These are phyloP conservation scores for Leptocoma aspasia DNA, from an alignment of 2,113 vertebrate species.

Conservation along the genomic window DNA sequence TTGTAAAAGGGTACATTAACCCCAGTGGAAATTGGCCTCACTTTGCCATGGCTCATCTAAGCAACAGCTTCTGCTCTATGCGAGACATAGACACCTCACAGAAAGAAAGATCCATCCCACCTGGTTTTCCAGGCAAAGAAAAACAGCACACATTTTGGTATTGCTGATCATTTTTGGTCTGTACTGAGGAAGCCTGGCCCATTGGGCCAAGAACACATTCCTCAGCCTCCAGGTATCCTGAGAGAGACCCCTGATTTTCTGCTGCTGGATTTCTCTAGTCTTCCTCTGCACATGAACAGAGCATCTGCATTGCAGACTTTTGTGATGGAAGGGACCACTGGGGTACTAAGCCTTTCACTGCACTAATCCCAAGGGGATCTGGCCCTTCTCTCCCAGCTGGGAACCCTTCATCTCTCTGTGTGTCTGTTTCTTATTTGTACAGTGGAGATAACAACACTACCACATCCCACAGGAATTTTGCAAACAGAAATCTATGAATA, in stretches of 20 bases:
- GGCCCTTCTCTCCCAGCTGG: not conserved
- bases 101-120: not conserved
- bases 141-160: not conserved
- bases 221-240: not conserved
- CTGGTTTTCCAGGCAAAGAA: not conserved
- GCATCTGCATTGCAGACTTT: not conserved
- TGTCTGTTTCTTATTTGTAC: not conserved
- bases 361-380: not conserved
- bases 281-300: not conserved
- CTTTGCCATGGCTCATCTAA: not conserved
- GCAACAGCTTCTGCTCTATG: not conserved
- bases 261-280: not conserved
- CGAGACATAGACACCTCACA: not conserved
- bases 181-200: not conserved
- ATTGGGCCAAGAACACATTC: not conserved
- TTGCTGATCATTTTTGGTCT: not conserved
- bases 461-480: not conserved
- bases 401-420: not conserved
- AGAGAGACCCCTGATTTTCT: not conserved
- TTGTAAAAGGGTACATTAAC: not conserved
- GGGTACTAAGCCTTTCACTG: not conserved
- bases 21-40: not conserved
- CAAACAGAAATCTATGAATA: not conserved
- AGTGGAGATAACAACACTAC: not conserved
- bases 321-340: not conserved